Evolutionary conservation across 2,888 invertebrate species (phyloP).

Genomic region (Vesta saturnalis): DNA sequence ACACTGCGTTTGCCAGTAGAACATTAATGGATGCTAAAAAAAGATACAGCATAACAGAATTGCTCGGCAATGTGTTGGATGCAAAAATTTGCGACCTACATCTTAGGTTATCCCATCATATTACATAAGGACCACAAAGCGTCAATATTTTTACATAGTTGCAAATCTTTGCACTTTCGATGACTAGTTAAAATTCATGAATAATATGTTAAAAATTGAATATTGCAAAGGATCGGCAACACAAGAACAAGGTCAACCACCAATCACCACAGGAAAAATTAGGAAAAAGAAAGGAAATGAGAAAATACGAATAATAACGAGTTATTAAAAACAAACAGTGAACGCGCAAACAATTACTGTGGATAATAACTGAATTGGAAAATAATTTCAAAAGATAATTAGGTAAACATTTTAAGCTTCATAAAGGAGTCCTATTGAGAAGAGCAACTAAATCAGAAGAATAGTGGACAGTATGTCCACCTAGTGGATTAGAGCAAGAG

Average conservation of each 20-base stretch:
- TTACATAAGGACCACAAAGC: slow-evolving; percentile 12
- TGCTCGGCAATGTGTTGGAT: too few relatives aligned
- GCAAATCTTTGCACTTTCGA: not conserved
- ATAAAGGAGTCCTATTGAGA: not conserved
- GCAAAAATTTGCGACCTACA: too few relatives aligned
- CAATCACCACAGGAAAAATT: not conserved
- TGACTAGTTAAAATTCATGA: not conserved
- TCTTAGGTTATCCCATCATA: not conserved
- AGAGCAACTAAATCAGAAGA: not conserved
- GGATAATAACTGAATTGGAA: not conserved
- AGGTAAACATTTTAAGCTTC: too few relatives aligned
- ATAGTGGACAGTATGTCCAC: not conserved
- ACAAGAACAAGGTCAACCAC: too few relatives aligned
- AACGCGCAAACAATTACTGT: not conserved
- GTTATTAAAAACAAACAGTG: not conserved
- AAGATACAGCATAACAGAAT: slow-evolving; percentile 8
- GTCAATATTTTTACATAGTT: not conserved
- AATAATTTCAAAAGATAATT: too few relatives aligned
- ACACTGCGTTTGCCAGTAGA: slow-evolving; percentile 15
- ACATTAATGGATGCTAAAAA: slow-evolving; percentile 2
- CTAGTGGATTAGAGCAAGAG: too few relatives aligned
- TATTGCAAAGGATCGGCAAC: not conserved
- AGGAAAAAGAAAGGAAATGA: not conserved
- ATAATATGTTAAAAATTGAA: not conserved
- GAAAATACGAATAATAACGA: not conserved